Base-by-base conservation (phyloP, 2,113 vertebrate genomes). In the Baryphthengus martii region DNA sequence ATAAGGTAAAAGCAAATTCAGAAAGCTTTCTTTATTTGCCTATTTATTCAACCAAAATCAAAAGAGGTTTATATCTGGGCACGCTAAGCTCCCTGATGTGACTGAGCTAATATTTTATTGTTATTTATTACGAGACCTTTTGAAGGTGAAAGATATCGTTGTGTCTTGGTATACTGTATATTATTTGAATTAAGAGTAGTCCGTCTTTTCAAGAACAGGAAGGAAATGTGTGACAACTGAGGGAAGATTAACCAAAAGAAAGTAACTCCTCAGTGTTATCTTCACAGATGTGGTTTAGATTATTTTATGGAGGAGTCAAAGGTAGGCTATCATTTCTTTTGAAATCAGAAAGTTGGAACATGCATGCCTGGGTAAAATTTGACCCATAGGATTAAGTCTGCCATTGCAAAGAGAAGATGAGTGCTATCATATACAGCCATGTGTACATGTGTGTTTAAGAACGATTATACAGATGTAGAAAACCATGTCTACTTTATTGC, bases 401-500 rank as follows among this genome's bases (percentile, higher is more conserved):
- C 47, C 39, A 17, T 33, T 84, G 59, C 68, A 76, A 74, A 88
- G 79, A 75, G 62, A 68, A 81, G 61, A 61, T 65, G 1, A 0
- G 24, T 65, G 37, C 42, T 92, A 75, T 84, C 72, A 15, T 33
- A 50, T 0, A 2, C 25, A 56, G 10, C 13, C 52, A 72, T 55
- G 80, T 65, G 82, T 67, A 96, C 77, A 86, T 56, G 59, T 85
- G 73, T 91, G 42, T 92, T 95, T 94, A 94, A 92, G 67, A 87
- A 88, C 63, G 77, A 92, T 96, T 91, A 88, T 85, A 82, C 42
- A 93, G 89, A 71, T 92, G 77, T 71, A 72, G 88, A 96, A 97
- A 96, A 96, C 96, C 78, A 90, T 72, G 93, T 84, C 79, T 97
- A 80, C 94, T 96, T 97, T 95, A 97, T 96, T 96, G 83, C 87